Conservation (phyloP, 2,797 vertebrate genomes). For the Leptatherina wallacei region DNA sequence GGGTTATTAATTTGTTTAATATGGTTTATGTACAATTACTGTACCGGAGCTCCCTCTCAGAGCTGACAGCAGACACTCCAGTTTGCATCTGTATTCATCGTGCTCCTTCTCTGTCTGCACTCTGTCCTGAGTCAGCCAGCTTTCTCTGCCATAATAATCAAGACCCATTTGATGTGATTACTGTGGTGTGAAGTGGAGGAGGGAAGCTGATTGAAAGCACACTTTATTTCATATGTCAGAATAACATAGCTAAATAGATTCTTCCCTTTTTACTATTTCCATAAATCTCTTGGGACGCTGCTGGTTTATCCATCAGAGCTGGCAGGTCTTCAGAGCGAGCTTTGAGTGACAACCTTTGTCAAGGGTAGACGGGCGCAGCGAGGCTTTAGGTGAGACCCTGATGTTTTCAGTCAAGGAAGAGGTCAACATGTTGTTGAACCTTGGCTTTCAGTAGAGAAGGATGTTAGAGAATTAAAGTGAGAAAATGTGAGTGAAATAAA, state of each 20-base stretch:
- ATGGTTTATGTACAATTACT: constrained; percentile 14
- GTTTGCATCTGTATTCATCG: constrained; percentile 46
- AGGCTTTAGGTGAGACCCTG: constrained; percentile 34
- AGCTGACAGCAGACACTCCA: constrained; percentile 13
- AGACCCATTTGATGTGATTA: constrained; percentile 61
- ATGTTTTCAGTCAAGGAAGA: constrained; percentile 39
- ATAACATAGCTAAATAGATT: constrained; percentile 49
- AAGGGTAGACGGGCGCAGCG: constrained; percentile 10
- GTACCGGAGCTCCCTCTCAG: constrained; percentile 2
- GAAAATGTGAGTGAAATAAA: constrained; percentile 1
- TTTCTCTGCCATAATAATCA: constrained; percentile 47
- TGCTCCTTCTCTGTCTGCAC: constrained; percentile 21
- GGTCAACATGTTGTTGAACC: constrained; percentile 36
- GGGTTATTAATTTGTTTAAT: constrained; percentile 29
- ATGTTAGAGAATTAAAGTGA: constrained; percentile 6
- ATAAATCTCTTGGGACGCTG: constrained; percentile 27
- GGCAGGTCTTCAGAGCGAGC: constrained; percentile 26
- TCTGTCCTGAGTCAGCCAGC: constrained; percentile 44
- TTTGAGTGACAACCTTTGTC: constrained; percentile 58
- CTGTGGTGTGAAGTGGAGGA: constrained; percentile 45
- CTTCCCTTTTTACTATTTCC: constrained; percentile 19
- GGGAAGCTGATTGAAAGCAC: constrained; percentile 36
- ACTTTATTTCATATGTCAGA: constrained; percentile 45
- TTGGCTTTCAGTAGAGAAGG: constrained; percentile 23
- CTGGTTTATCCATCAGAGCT: constrained; percentile 36